These are phyloP conservation scores for Maniola hyperantus DNA, from an alignment of 2,888 invertebrate species.

Conservation along the genomic window DNA sequence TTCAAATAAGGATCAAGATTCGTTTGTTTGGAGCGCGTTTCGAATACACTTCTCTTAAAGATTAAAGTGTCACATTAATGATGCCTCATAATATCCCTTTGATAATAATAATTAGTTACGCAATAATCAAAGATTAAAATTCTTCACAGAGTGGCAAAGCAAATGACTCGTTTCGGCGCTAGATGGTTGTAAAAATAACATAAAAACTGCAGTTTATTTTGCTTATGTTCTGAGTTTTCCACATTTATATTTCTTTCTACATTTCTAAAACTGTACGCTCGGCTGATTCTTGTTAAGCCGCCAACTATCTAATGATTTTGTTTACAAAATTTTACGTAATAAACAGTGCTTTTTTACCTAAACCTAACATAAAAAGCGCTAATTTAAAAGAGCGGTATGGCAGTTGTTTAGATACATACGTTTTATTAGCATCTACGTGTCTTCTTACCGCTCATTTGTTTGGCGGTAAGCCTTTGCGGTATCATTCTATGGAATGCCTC, in stretches of 20 bases:
- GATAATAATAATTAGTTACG: conserved; percentile 10
- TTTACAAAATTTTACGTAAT: not conserved
- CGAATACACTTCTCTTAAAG: too few relatives aligned
- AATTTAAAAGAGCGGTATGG: too few relatives aligned
- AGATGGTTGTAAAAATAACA: conserved; percentile 37
- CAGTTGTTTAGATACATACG: not conserved
- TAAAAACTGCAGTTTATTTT: conserved; percentile 48
- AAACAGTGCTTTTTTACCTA: too few relatives aligned
- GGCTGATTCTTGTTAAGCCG: conserved; percentile 45
- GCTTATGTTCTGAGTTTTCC: conserved; percentile 39
- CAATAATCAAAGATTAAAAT: conserved; percentile 12
- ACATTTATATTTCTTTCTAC: conserved; percentile 29
- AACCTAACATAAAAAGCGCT: too few relatives aligned
- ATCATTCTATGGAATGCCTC: not conserved
- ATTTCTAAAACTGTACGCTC: conserved; percentile 39
- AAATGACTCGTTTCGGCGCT: conserved; percentile 52
- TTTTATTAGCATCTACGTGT: not conserved
- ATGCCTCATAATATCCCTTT: conserved; percentile 10
- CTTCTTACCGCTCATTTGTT: not conserved
- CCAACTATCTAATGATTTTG: conserved; percentile 41
- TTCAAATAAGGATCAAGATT: too few relatives aligned
- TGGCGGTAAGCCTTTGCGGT: not conserved
- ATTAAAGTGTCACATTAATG: not conserved
- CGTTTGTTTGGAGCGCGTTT: too few relatives aligned
- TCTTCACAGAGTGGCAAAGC: conserved; percentile 26